These are phyloP conservation scores for Notarius quadriscutis DNA, from an alignment of 2,113 vertebrate genomes.

Conservation along the genomic window DNA sequence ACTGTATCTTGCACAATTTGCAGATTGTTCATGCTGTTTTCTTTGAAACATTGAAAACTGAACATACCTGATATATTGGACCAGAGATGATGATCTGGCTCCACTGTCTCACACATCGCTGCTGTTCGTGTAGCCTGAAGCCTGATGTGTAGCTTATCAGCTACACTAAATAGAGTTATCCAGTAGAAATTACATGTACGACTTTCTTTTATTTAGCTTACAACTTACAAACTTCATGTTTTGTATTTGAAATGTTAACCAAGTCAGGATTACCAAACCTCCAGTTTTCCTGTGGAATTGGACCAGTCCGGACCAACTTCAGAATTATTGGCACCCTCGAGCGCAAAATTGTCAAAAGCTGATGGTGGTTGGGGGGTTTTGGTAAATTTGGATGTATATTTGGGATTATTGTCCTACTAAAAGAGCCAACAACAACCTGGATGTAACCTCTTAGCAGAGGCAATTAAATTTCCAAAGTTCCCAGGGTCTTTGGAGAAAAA, in stretches of 20 bases:
- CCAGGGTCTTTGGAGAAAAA: not conserved
- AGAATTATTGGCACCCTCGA: not conserved
- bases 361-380: not conserved
- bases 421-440: not conserved
- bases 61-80: not conserved
- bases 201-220: not conserved
- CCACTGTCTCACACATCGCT: not conserved
- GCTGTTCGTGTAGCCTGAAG: too few relatives aligned
- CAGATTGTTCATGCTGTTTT: not conserved
- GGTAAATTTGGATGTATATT: not conserved
- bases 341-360: not conserved
- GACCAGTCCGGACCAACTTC: not conserved
- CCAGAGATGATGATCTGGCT: not conserved
- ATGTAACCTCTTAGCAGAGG: not conserved
- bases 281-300: not conserved
- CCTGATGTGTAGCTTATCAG: too few relatives aligned
- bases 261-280: not conserved
- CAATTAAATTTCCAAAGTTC: not conserved
- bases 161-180: too few relatives aligned
- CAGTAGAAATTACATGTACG: not conserved
- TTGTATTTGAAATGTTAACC: too few relatives aligned
- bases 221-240: too few relatives aligned
- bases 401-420: not conserved
- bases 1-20: not conserved
- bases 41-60: not conserved